Conservation (phyloP, 2,113 vertebrate genomes). For the Xenotilapia leptura region DNA sequence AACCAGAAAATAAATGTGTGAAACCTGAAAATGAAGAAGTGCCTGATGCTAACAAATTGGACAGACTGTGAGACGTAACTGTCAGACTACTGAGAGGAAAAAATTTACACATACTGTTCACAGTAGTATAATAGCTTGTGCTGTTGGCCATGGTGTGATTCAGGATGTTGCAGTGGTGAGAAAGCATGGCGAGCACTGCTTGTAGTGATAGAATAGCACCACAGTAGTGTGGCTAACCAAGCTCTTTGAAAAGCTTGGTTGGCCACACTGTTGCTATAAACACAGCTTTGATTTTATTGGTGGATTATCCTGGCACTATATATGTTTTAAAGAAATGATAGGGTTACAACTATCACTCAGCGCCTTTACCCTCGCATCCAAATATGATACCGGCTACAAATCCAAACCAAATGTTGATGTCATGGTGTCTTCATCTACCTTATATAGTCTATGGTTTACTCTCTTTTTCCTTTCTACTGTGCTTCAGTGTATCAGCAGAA, state of each 20-base stretch:
- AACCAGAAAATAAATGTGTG: neutral
- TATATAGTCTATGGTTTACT: neutral
- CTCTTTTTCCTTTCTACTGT: neutral
- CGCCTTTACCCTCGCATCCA: neutral
- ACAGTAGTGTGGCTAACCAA: neutral
- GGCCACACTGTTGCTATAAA: neutral
- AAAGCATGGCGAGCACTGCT: neutral
- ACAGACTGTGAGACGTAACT: neutral
- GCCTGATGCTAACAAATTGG: neutral
- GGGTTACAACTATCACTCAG: neutral
- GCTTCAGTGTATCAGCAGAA: neutral
- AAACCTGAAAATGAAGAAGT: neutral
- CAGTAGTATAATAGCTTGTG: neutral
- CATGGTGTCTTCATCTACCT: neutral
- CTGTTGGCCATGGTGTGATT: neutral
- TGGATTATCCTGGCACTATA: neutral
- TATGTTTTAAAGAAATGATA: neutral
- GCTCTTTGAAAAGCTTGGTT: neutral
- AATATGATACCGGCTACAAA: neutral
- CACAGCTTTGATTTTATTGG: neutral
- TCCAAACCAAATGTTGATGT: neutral
- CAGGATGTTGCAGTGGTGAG: constrained; percentile 4
- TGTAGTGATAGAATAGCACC: neutral
- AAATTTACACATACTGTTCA: neutral
- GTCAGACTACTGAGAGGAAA: neutral